Evolutionary conservation across 2,888 invertebrate genomes (phyloP), one percentile per base, ranked within the genome.

Genomic region (Campopleginae sp.): DNA sequence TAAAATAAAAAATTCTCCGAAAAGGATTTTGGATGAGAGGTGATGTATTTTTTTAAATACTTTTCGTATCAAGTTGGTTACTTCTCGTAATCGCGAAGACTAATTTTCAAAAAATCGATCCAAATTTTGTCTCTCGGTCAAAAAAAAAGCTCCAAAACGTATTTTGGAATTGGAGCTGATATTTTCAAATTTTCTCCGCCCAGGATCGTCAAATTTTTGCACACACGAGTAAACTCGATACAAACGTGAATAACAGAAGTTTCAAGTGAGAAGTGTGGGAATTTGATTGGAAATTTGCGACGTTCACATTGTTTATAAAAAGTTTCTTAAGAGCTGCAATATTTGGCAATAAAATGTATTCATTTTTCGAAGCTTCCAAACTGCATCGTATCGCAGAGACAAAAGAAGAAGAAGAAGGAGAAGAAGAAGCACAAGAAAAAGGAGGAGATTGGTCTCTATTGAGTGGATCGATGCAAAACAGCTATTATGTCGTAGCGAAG

Each of bases 361-460:
- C 17, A 48, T 10, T 48, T 46, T 14, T 44, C 23, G 44, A 44
- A 44, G 23, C 44, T 68, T 6, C 8, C 54, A 27, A 58, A 58
- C 12, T 58, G 12, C 27, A 44, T 27, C 17, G 27, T 27, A 38
- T 38, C 17, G 17, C 14, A 10, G 23, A 23, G 66, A 68, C 27
- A 44, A 44, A 23, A 44, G 5, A 46, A 38, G 8, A 31, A 33
- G 61, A 17, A 17, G 31, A 6, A 61, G 58, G 61, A 61, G 33
- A 10, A 27, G 66, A 54, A 61, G 38, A 23, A 58, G 46, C n/a
- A n/a, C n/a, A n/a, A n/a, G n/a, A n/a, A n/a, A n/a, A 70, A n/a
- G 27, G 48, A 46, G 46, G 86, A 80, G 79, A 82, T 83, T 61
- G 58, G 80, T 27, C 54, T 68, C 84, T 74, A 87, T 88, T 88